Evolutionary conservation across 1,140 invertebrate genomes (phyloP).

Genomic region (Bombyx mandarina): DNA sequence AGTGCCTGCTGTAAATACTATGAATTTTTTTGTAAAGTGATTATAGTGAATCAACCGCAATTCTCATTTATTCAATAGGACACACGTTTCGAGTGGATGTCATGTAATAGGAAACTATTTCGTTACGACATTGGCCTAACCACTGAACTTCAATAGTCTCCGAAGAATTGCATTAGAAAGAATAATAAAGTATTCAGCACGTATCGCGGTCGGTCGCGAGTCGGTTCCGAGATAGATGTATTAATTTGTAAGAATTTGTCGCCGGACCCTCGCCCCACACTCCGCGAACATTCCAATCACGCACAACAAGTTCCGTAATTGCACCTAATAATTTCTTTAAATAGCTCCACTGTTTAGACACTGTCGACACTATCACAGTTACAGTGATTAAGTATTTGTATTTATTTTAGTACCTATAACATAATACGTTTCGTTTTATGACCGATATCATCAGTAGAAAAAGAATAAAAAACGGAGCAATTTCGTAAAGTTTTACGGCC

Average conservation of each 20-base stretch:
- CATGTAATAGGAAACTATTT: no score
- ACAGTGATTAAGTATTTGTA: not conserved
- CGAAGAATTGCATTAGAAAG: conserved; percentile 34
- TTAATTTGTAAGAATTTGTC: conserved; percentile 71
- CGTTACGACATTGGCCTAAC: conserved; percentile 2
- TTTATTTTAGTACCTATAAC: no score
- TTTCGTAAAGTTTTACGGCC: conserved; percentile 48
- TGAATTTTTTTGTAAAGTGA: no score
- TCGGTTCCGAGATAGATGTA: conserved; percentile 55
- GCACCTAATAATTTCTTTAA: conserved; percentile 69
- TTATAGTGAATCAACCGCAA: no score
- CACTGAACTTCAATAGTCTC: conserved; percentile 18
- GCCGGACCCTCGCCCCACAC: conserved; percentile 43
- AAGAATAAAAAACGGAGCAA: conserved; percentile 36
- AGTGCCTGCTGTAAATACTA: no score
- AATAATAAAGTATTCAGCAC: conserved; percentile 60
- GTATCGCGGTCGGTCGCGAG: conserved; percentile 48
- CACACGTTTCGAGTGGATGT: no score
- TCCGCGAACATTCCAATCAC: conserved; percentile 62
- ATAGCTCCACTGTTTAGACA: conserved; percentile 27
- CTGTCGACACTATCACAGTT: not conserved
- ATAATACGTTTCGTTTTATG: conserved; percentile 20
- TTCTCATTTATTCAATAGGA: no score
- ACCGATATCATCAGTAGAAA: conserved; percentile 25
- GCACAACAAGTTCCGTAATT: conserved; percentile 67